Base-by-base conservation (phyloP, 2,888 invertebrate species). In the Spodoptera exigua region DNA sequence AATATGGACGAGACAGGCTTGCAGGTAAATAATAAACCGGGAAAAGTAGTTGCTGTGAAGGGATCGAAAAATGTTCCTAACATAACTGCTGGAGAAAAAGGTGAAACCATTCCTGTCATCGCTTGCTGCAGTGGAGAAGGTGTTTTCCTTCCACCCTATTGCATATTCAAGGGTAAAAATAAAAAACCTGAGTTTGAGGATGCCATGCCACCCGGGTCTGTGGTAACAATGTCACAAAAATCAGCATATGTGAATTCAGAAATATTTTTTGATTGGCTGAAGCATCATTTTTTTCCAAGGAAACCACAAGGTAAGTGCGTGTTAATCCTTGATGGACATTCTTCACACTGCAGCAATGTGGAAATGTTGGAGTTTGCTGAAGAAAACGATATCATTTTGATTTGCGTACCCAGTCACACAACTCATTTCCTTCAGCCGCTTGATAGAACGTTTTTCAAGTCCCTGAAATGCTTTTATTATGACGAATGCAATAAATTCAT, bases 51-150 rank as follows among this genome's bases (percentile, higher is more conserved):
- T 9, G 74, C 70, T n/a, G 17, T 53, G 56, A 72, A 72, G 35
- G 70, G 71, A 10, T 35, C 67, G 1, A 74, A 68, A 48, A 79
- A 78, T 40, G 82, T 88, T 18, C 65, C 75, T 17, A 60, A 53
- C n/a, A 27, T 78, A 10, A 86, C 86, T 21, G 82, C 81, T 13
- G 76, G 70, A n/a, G 84, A 86, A 75, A 78, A 81, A 57, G 81
- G 80, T 4, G 82, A 87, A 71, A 86, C 81, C 1, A 70, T 72
- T 12, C 74, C 82, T 2, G 44, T 88, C 4, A 72, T 85, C 21
- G 81, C 76, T 2, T 85, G 85, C 55, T 85, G 82, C 60, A 88
- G 82, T 71, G 87, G 82, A 10, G 77, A 78, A 57, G 83, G 84
- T 2, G 56, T 5, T 34, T 76, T 73, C 46, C 16, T 76, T 7